Percentiles rank a stretch among this genome's conserved stretches.
Evolutionary conservation across 1,140 invertebrate genomes (phyloP).

Genomic region (Ruditapes philippinarum): DNA sequence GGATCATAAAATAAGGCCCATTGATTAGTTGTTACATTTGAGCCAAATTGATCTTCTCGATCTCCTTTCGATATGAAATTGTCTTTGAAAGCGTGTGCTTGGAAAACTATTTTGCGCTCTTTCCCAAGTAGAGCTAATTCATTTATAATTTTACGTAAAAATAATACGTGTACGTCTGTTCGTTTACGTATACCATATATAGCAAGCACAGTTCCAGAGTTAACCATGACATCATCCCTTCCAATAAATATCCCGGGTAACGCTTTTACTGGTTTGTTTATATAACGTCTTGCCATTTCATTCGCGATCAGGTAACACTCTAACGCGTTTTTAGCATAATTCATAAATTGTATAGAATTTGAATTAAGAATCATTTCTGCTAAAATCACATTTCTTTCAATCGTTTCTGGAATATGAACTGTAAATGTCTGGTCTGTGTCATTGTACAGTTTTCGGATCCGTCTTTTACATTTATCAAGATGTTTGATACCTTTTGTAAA

Average conservation of each 20-base stretch:
- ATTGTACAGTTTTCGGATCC: background rate
- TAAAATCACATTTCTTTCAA: background rate
- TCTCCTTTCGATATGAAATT: background rate
- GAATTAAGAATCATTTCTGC: constrained; percentile 7
- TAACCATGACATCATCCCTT: constrained; percentile 6
- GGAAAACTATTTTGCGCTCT: background rate
- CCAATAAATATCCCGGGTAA: background rate
- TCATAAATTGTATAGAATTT: constrained; percentile 6
- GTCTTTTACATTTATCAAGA: background rate
- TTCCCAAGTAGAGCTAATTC: background rate
- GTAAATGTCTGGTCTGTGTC: background rate
- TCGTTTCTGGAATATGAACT: background rate
- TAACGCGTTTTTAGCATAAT: background rate
- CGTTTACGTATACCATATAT: background rate
- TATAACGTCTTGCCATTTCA: background rate
- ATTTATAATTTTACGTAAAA: background rate
- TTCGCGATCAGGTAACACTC: background rate
- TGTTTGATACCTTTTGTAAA: background rate
- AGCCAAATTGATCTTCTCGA: background rate
- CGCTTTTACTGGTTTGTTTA: background rate
- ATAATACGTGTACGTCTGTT: background rate
- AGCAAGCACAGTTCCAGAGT: background rate
- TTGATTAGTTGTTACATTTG: background rate
- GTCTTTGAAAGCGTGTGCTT: background rate
- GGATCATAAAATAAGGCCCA: constrained; percentile 7